A percentile compares a stretch with the other conserved stretches of the same genome.
Conservation (phyloP, 2,797 vertebrate species). For the Gymnothorax reevesii region DNA sequence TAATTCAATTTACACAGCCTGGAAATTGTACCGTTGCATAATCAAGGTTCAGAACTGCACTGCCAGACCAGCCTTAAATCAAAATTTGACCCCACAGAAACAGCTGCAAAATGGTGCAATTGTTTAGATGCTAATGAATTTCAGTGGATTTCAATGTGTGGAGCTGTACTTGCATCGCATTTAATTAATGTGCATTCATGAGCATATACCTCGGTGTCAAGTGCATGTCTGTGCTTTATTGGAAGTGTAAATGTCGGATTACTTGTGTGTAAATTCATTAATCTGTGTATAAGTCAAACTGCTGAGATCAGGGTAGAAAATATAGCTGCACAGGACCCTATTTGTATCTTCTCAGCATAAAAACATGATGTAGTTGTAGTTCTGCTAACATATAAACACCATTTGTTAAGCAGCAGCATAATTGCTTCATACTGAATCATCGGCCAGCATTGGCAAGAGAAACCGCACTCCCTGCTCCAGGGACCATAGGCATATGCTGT, state of each 20-base stretch:
- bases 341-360: conserved; percentile 32
- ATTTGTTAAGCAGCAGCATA: conserved; percentile 55
- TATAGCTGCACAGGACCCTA: background rate
- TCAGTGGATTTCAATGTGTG: background rate
- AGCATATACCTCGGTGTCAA: background rate
- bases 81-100: background rate
- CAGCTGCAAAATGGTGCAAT: background rate
- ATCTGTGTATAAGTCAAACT: background rate
- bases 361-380: background rate
- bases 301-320: background rate
- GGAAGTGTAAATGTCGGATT: background rate
- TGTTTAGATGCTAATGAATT: background rate
- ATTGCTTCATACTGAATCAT: conserved; percentile 74
- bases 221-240: background rate
- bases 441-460: conserved; percentile 69
- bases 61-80: background rate
- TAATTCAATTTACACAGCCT: background rate
- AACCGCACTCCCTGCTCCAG: conserved; percentile 36
- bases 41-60: background rate
- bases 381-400: conserved; percentile 33
- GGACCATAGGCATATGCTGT: conserved; percentile 36
- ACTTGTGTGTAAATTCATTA: conserved; percentile 15
- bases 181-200: background rate
- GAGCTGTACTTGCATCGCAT: background rate
- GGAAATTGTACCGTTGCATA: background rate